A percentile compares a stretch with the other conserved stretches of the same genome.
These are phyloP conservation scores for Fukomys damarensis DNA, from an alignment of 2,113 vertebrate species.

Conservation along the genomic window DNA sequence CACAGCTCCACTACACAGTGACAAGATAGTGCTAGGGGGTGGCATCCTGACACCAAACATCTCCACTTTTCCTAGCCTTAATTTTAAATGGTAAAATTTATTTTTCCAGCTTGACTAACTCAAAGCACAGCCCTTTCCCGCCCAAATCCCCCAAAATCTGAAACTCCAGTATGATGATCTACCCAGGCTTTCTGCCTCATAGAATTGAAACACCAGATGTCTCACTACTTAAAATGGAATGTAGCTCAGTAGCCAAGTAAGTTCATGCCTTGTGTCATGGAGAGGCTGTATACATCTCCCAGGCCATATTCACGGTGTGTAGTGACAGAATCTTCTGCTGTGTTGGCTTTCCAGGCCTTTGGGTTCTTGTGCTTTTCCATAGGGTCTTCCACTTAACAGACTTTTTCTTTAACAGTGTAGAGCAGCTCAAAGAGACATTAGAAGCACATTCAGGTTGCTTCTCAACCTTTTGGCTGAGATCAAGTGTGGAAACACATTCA, in stretches of 20 bases:
- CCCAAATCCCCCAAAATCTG: not conserved
- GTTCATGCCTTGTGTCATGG: not conserved
- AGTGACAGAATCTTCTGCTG: not conserved
- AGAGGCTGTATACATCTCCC: not conserved
- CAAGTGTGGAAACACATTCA: not conserved
- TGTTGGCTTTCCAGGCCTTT: no score
- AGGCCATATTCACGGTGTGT: not conserved
- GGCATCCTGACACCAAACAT: no score
- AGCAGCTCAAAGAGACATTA: rapidly evolving
- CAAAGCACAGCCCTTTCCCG: not conserved
- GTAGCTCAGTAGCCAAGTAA: not conserved
- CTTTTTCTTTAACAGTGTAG: rapidly evolving
- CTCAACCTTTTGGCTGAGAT: not conserved
- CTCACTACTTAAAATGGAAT: not conserved
- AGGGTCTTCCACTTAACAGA: not conserved
- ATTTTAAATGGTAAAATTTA: not conserved
- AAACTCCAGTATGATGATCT: not conserved
- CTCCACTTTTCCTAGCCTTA: not conserved
- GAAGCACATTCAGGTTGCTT: not conserved
- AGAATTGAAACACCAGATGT: not conserved
- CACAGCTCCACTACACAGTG: not conserved
- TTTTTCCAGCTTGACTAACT: not conserved
- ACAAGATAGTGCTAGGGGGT: rapidly evolving
- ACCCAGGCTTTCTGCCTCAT: not conserved
- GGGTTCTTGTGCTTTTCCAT: rapidly evolving